These are phyloP conservation scores for Montipora cactus DNA, from an alignment of 64 coral and sea anemone species.

Conservation along the genomic window DNA sequence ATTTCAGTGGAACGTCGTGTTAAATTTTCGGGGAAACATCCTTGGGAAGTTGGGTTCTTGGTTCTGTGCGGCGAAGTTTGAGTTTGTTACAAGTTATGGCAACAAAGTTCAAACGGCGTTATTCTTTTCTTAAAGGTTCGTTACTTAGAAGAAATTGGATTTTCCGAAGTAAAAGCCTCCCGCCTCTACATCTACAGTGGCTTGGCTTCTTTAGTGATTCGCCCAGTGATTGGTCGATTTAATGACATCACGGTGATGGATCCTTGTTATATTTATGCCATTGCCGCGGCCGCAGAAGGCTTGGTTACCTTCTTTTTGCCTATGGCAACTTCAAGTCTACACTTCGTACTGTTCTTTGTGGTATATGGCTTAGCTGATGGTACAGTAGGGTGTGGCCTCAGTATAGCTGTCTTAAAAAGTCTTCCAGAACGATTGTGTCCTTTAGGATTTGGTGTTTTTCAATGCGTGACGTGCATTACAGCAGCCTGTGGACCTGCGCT, in stretches of 20 bases:
- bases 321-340: neutral
- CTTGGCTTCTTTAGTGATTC: conserved; percentile 11
- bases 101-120: too few relatives aligned
- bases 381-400: neutral
- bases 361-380: conserved; percentile 23
- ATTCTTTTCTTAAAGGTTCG: neutral
- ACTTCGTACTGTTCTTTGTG: conserved; percentile 26
- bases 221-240: conserved; percentile 35
- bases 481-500: conserved; percentile 23
- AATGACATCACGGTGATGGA: conserved; percentile 12
- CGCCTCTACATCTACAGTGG: conserved; percentile 47
- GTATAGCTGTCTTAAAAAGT: conserved; percentile 17
- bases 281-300: neutral
- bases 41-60: too few relatives aligned
- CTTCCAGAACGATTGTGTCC: conserved; percentile 15
- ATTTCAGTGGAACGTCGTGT: too few relatives aligned
- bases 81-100: too few relatives aligned
- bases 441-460: conserved; percentile 9
- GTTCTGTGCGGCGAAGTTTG: too few relatives aligned
- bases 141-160: conserved; percentile 12
- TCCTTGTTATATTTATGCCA: neutral
- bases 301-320: conserved; percentile 9
- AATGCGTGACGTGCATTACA: neutral
- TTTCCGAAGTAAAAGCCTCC: conserved; percentile 4
- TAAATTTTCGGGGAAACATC: too few relatives aligned